phyloP scores from a whole-genome alignment of 2,888 invertebrate species.

The Cataglyphis livida region DNA sequence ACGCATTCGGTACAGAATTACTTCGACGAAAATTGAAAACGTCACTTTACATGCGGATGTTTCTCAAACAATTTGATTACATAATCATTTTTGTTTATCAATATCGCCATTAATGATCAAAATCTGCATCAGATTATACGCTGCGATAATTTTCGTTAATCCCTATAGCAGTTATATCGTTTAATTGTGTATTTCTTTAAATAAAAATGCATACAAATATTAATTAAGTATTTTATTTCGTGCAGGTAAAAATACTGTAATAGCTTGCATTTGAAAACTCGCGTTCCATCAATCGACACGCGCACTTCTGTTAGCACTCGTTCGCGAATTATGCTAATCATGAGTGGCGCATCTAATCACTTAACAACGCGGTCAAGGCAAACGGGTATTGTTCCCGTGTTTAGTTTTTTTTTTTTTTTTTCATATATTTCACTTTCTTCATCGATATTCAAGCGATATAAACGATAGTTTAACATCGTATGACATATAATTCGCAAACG shows the following conservation, averaged over 20 bases:
- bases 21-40: slow-evolving; percentile 31
- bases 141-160: slow-evolving; percentile 5
- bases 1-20: slow-evolving; percentile 32
- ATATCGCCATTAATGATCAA: neutral
- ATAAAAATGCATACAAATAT: neutral
- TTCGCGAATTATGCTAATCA: slow-evolving; percentile 55
- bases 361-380: slow-evolving; percentile 52
- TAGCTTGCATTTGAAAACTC: neutral
- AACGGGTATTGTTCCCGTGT: slow-evolving; percentile 16
- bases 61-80: neutral
- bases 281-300: neutral
- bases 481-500: neutral
- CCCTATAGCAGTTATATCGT: neutral
- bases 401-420: slow-evolving; percentile 23
- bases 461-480: neutral
- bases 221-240: neutral
- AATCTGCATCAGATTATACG: neutral
- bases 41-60: slow-evolving; percentile 14
- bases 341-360: slow-evolving; percentile 40
- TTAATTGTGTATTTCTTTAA: neutral
- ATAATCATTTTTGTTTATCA: neutral
- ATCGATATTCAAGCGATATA: slow-evolving; percentile 7
- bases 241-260: neutral
- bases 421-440: neutral
- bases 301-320: slow-evolving; percentile 25